Percentiles rank a stretch among this genome's conserved stretches.
Evolutionary conservation across 2,888 invertebrate species (phyloP).

Genomic region (Mesorhabditis belari): DNA sequence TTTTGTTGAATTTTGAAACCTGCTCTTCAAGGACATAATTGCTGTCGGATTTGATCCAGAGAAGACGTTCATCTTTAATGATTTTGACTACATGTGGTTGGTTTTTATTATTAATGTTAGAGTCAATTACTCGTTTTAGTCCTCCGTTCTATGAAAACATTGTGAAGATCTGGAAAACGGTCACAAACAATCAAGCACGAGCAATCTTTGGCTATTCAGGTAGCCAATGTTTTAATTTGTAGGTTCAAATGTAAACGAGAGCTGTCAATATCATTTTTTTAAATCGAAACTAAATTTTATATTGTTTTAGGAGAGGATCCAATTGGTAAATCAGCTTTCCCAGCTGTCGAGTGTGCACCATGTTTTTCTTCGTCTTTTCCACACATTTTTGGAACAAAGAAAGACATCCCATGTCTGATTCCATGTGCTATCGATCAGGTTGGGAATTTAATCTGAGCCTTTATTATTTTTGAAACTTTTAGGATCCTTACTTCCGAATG

Average conservation of each 20-base stretch:
- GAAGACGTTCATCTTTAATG: conserved; percentile 93
- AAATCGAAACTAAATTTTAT: not conserved
- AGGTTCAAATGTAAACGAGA: not conserved
- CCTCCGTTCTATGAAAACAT: conserved; percentile 88
- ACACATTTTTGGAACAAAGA: conserved; percentile 59
- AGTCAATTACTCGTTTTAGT: conserved; percentile 67
- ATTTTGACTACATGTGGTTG: conserved; percentile 89
- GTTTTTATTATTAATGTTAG: conserved; percentile 57
- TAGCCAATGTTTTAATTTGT: not conserved
- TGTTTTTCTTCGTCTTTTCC: conserved; percentile 57
- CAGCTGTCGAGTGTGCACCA: conserved; percentile 90
- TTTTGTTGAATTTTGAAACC: not conserved
- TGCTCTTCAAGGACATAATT: conserved; percentile 73
- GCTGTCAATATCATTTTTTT: no score
- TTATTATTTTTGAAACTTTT: not conserved
- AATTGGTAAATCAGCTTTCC: conserved; percentile 66
- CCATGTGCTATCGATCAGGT: conserved; percentile 97
- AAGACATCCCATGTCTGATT: conserved; percentile 74
- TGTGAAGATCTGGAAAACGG: conserved; percentile 81
- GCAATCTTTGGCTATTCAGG: conserved; percentile 94
- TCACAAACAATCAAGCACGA: conserved; percentile 94
- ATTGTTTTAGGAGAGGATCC: not conserved
- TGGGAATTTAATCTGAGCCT: conserved; percentile 4
- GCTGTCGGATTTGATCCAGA: conserved; percentile 86
- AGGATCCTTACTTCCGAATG: conserved; percentile 98